phyloP scores from a whole-genome alignment of 2,113 vertebrate genomes.

The Chaetura pelagica region DNA sequence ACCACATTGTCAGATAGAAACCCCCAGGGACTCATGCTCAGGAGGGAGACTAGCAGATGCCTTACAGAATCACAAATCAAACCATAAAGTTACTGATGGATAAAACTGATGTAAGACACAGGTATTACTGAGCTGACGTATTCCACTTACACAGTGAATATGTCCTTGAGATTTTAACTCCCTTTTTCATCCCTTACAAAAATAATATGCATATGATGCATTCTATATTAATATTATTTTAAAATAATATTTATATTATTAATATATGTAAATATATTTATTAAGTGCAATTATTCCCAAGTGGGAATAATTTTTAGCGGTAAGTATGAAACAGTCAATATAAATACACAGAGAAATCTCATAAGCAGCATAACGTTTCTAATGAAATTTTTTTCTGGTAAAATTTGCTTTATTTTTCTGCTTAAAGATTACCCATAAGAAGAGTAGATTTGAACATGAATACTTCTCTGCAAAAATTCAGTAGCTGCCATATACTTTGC shows the following conservation, averaged over 20 bases:
- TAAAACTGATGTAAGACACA: background rate
- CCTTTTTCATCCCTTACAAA: background rate
- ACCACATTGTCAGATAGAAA: background rate
- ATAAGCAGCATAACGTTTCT: background rate
- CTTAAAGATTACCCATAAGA: background rate
- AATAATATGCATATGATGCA: background rate
- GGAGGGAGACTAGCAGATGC: background rate
- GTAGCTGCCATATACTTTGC: background rate
- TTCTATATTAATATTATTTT: background rate
- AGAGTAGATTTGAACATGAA: background rate
- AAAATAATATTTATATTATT: background rate
- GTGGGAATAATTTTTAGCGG: rapidly evolving
- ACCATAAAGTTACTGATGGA: background rate
- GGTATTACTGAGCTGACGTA: background rate
- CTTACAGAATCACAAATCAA: background rate
- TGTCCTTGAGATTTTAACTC: background rate
- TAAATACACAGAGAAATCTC: background rate
- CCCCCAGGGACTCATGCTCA: background rate
- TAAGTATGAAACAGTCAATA: background rate
- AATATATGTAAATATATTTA: background rate
- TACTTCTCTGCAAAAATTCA: background rate
- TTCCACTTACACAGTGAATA: background rate
- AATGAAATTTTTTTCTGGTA: background rate
- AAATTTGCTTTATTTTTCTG: background rate
- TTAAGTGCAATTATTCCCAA: background rate